Evolutionary conservation across 2,113 vertebrate genomes (phyloP), one percentile per base, ranked within the genome.

Genomic region (Lucifuga dentata): DNA sequence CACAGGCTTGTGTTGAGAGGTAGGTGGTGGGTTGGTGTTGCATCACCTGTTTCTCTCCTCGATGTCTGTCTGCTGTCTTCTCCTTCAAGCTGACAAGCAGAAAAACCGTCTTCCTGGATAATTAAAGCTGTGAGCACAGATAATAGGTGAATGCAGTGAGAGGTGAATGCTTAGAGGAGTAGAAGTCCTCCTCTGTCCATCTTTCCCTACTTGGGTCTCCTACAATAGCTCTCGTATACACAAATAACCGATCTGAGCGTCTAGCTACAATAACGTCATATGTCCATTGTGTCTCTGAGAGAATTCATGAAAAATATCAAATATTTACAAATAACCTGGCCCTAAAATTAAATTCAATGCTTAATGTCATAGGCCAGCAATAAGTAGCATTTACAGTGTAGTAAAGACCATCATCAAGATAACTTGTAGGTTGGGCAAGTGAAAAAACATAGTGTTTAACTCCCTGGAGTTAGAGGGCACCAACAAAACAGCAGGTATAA

Each of bases 31-130:
- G 44, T 43, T 26, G 23, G 57, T 10, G 6, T 60, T 53, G 38
- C 13, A 77, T 71, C 38, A 59, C 62, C 55, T 53, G 65, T 36
- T 4, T 61, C 55, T 38, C 48, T 52, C 41, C 50, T 52, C 17
- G 17, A 8, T 43, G 59, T 55, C 60, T 11, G 20, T 80, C 63
- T 59, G 24, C 76, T 55, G 36, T 55, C 78, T 71, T 32, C 44
- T 15, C 29, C 50, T 70, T 2, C 2, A 38, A 55, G 46, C 64
- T 70, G 65, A 67, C 35, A 52, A 58, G 57, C 73, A 57, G 71
- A 35, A 23, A 49, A 67, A 33, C 43, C 72, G 48, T 83, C 59
- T 71, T 78, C 78, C 72, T 74, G 73, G 67, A 62, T 81, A 86
- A 85, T 82, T 83, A 78, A 69, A 58, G 68, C 29, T 60, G 57